Conservation (phyloP, 2,888 invertebrate genomes). For the Euzophera pinguis region DNA sequence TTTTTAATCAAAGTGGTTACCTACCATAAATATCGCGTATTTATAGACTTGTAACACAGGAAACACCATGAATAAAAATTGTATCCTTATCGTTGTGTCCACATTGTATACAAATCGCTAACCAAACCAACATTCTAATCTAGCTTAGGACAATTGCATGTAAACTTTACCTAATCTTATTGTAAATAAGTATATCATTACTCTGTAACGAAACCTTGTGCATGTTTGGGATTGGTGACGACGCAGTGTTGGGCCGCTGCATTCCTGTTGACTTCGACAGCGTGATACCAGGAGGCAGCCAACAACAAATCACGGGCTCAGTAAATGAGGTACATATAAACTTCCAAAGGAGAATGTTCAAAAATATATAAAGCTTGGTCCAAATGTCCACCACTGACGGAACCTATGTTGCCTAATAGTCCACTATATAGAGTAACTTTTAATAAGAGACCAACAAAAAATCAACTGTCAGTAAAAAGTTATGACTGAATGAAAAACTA, state of each 20-base stretch:
- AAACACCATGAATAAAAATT: no score
- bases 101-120: background rate
- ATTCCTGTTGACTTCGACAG: constrained; percentile 52
- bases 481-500: no score
- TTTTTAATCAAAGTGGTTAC: no score
- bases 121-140: background rate
- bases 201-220: constrained; percentile 15
- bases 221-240: constrained; percentile 40
- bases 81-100: background rate
- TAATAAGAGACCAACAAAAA: no score
- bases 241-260: constrained; percentile 66
- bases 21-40: no score
- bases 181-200: background rate
- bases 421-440: no score
- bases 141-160: background rate
- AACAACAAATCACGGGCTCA: constrained; percentile 26
- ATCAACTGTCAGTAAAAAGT: no score
- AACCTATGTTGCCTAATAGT: no score
- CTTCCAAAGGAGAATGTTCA: no score
- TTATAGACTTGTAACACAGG: no score
- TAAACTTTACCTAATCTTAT: background rate
- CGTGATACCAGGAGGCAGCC: constrained; percentile 22
- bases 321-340: background rate
- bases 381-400: no score
- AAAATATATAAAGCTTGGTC: no score